Evolutionary conservation across 35 echinoderm and acorn worm genomes (phyloP), one percentile per base, ranked within the genome.

Genomic region (Heliocidaris erythrogramma): DNA sequence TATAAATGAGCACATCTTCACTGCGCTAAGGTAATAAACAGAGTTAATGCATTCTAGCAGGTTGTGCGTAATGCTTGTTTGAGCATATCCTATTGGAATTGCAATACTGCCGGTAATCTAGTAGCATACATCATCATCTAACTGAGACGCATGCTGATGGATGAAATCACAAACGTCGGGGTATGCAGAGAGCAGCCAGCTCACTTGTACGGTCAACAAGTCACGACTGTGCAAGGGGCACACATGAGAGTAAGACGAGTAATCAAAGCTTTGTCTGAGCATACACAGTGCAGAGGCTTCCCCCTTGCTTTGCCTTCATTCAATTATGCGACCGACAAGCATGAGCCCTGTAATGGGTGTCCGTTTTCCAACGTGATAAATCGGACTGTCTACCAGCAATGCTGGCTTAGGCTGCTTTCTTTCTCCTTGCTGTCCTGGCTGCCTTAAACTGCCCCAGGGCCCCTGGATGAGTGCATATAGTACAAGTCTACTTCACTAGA

Each of bases 291-390:
- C 48, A 92, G 31, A 59, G 49, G 47, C 91, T 59, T 59, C 48
- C 90, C 86, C 86, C 86, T 32, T 88, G 90, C 42, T 30, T 30
- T 48, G 48, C 48, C 48, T 92, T 92, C 91, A 92, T 92, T 92
- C 91, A 92, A 92, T 92, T 92, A 92, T 52, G 91, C 91, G 50
- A 32, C 48, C 17, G 50, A 92, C 91, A 92, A 92, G 91, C 91
- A 27, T 92, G 48, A 92, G 91, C 91, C 91, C 27, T 27, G 91
- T 92, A 92, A 92, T 52, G 91, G 91, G 91, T 92, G 91, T 92
- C 91, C 91, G 91, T 92, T 92, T 92, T 92, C 91, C 16, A 30
- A 59, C 16, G 91, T 92, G 91, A 92, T 92, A 11, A 52, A 92
- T 92, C 91, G 91, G n/a, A 48, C 91, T 48, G 47, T 92, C 91